Conservation (phyloP, 2,113 vertebrate species). For the Mormyrus lacerda region DNA sequence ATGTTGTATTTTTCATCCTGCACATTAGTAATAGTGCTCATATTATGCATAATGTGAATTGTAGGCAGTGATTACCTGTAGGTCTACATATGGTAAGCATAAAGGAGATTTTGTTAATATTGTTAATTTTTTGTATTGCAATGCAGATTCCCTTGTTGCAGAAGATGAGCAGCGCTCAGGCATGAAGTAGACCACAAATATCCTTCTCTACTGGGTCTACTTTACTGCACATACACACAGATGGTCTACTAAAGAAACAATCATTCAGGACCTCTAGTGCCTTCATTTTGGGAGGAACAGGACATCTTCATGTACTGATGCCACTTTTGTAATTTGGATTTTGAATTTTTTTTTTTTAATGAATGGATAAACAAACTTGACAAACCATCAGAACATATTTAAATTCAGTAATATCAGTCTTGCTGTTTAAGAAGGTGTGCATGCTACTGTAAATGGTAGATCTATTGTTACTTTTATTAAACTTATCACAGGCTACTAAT, state of each 20-base stretch:
- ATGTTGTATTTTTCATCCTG: neutral
- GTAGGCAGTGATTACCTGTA: neutral
- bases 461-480: neutral
- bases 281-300: slow-evolving; percentile 86
- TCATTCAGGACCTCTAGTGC: slow-evolving; percentile 78
- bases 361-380: neutral
- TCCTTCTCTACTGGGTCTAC: slow-evolving; percentile 36
- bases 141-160: slow-evolving; percentile 83
- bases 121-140: slow-evolving; percentile 4
- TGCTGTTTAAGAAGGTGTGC: neutral
- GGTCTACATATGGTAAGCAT: neutral
- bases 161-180: slow-evolving; percentile 65
- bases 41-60: neutral
- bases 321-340: slow-evolving; percentile 27
- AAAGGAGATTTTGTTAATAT: neutral
- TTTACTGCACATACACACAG: slow-evolving; percentile 62
- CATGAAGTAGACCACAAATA: slow-evolving; percentile 49
- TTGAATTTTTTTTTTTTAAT: neutral
- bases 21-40: neutral
- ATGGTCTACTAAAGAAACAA: slow-evolving; percentile 66
- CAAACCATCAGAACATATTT: neutral
- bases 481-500: neutral
- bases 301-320: slow-evolving; percentile 66
- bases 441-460: no score
- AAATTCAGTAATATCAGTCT: neutral